Base-by-base conservation (phyloP, 2,113 vertebrate genomes). In the Corythaeola cristata region DNA sequence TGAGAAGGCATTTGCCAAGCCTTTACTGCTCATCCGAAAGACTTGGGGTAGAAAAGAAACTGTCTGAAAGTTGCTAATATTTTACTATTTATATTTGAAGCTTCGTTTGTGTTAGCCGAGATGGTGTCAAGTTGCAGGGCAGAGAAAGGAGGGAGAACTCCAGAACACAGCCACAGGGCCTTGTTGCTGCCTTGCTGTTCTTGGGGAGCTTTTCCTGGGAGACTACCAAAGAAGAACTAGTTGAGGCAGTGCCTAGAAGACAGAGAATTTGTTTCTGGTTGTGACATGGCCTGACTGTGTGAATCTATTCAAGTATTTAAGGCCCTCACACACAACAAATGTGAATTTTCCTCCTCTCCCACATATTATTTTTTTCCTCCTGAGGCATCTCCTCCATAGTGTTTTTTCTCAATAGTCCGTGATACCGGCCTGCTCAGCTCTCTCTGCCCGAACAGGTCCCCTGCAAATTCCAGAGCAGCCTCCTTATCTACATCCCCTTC, bases 51-150 rank as follows among this genome's bases (percentile, higher is more conserved):
- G 73, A 79, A 89, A 78, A 90, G 83, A 91, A 91, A 56, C 69
- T 50, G 32, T 59, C 63, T 94, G 73, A 85, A 92, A 85, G 74
- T 59, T 76, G 86, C 80, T 96, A 95, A 91, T 95, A 91, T 95
- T 96, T 89, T 97, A 66, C 49, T 93, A 50, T 82, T 91, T 89
- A 56, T 92, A 50, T 89, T 71, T 89, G 82, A 91, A 96, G 16
- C 37, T 81, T 87, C 11, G 0, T 89, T 85, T 85, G 32, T 76
- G 62, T 91, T 95, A 95, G 44, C 62, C 0, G 6, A 89, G 53
- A 64, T 0, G 3, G 39, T 89, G 90, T 35, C 92, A 95, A 78
- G 50, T 55, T 64, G 18, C 33, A 86, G 64, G n/a, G 69, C 81
- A 68, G 66, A 63, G 49, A 95, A 88, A 52, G 24, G 76, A 86